These are phyloP conservation scores for Rapana venosa DNA, from an alignment of 2,888 invertebrate genomes.

Conservation along the genomic window DNA sequence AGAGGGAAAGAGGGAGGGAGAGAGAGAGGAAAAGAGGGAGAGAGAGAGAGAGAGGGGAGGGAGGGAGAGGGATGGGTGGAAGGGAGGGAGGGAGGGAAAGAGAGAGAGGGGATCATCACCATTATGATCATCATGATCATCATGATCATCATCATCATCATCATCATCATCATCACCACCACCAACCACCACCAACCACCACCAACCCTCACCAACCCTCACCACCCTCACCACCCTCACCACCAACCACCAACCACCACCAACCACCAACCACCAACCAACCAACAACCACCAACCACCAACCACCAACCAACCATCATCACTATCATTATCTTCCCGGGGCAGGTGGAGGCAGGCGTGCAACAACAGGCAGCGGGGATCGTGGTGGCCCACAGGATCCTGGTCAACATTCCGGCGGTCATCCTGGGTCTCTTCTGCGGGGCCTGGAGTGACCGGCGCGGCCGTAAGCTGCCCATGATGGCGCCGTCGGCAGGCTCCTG, in stretches of 20 bases:
- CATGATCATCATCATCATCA: constrained; percentile 37
- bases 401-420: constrained; percentile 77
- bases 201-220: no score
- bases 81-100: no score
- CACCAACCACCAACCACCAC: no score
- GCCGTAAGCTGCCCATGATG: constrained; percentile 76
- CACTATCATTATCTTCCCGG: not conserved
- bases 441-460: constrained; percentile 74
- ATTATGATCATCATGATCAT: constrained; percentile 32
- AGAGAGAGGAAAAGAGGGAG: no score
- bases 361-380: constrained; percentile 71
- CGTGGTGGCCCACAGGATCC: constrained; percentile 73
- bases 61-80: no score
- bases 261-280: not conserved
- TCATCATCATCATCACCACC: constrained; percentile 33
- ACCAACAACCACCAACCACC: no score
- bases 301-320: not conserved
- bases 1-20: no score
- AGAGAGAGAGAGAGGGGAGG: no score
- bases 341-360: constrained; percentile 51
- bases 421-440: constrained; percentile 77
- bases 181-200: not conserved
- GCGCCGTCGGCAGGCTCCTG: constrained; percentile 74
- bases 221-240: no score
- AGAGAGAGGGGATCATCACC: not conserved